Conservation (phyloP, 1,140 invertebrate genomes). For the Sinonovacula constricta region DNA sequence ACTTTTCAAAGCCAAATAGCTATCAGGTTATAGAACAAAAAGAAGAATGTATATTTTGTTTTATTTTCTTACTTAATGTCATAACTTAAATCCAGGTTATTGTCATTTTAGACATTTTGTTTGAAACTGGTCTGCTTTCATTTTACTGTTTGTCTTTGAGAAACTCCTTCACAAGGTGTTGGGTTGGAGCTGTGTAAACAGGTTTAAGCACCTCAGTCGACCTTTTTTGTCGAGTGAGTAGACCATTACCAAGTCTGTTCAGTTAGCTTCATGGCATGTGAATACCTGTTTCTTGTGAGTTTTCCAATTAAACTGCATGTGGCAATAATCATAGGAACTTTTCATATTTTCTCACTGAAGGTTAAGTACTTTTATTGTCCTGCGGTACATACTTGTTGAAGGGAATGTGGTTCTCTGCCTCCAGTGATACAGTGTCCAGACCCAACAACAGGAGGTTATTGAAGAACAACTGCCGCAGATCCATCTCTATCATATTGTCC, state of each 20-base stretch:
- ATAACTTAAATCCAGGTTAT: too few species aligned
- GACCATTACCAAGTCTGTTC: not conserved
- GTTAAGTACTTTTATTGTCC: too few species aligned
- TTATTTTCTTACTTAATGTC: too few species aligned
- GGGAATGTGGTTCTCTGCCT: conserved; percentile 65
- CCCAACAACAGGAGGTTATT: conserved; percentile 72
- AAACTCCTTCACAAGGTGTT: too few species aligned
- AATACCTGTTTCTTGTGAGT: not conserved
- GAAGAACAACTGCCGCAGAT: conserved; percentile 69
- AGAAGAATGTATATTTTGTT: too few species aligned
- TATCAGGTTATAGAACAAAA: too few species aligned
- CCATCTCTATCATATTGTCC: conserved; percentile 42
- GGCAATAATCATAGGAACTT: not conserved
- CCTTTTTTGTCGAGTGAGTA: not conserved
- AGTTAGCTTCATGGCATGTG: not conserved
- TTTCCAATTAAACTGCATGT: not conserved
- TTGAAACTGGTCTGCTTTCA: too few species aligned
- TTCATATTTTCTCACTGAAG: too few species aligned
- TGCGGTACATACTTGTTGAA: conserved; percentile 70
- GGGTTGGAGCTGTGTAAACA: too few species aligned
- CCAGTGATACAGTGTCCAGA: conserved; percentile 68
- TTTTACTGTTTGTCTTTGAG: too few species aligned
- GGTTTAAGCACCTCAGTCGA: not conserved
- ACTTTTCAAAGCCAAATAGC: too few species aligned
- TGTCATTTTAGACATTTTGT: too few species aligned